Evolutionary conservation across 1,140 invertebrate species (phyloP), one percentile per base, ranked within the genome.

Genomic region (Drosophila quadrilineata): DNA sequence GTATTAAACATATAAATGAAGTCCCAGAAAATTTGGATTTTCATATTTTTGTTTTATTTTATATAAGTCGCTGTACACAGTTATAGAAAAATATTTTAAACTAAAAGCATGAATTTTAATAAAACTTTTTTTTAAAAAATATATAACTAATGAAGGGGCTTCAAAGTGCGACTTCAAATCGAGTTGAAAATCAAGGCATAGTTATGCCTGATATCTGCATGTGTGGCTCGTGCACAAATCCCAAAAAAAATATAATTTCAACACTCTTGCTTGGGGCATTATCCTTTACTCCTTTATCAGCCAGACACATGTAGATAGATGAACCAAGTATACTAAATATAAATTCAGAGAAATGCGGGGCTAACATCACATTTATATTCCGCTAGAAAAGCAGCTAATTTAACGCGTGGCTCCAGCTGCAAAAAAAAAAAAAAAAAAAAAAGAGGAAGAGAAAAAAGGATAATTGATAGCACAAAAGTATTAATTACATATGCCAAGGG

Each of bases 261-360:
- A 19, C 31, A 73, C 58, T 57, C 29, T 53, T 50, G 71, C 75
- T 77, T 33, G 6, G 9, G 75, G 75, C 76, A 4, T 36, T 64
- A 71, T 71, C 63, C 59, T 64, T 82, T 75, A 66, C 69, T 28
- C 71, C 63, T 75, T 75, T 80, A 80, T 80, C 75, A 60, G 62
- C 8, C 66, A 67, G 65, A n/a, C n/a, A 75, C 56, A 63, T 65
- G 43, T 62, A 36, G 38, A 57, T 14, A 45, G 36, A 54, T 49
- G n/a, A n/a, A n/a, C n/a, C n/a, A n/a, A n/a, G n/a, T n/a, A n/a
- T n/a, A n/a, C n/a, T n/a, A n/a, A n/a, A n/a, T n/a, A n/a, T 58
- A 21, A 41, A 31, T 9, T 17, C 46, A 59, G n/a, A n/a, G n/a
- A n/a, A n/a, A n/a, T n/a, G n/a, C n/a, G 14, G 60, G 35, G 21